Evolutionary conservation across 2,113 vertebrate species (phyloP), one percentile per base, ranked within the genome.

Genomic region (Datnioides undecimradiatus): DNA sequence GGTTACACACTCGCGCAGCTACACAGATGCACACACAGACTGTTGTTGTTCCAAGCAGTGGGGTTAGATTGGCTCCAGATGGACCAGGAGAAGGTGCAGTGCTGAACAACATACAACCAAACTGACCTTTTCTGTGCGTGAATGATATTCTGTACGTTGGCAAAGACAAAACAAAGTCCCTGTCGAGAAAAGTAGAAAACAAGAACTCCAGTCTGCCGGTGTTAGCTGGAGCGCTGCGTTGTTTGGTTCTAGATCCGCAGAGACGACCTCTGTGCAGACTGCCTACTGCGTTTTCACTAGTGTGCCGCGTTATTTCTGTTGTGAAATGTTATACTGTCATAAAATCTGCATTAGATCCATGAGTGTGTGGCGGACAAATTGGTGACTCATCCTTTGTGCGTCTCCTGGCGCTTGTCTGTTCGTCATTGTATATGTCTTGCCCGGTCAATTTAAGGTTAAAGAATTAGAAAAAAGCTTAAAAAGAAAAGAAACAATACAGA

Each of bases 31-130:
- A 79, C 38, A 63, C 55, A 45, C 36, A 51, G 33, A 59, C 25
- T 16, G 23, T 64, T 91, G 80, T 88, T 87, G 76, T 85, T 75
- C 14, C 49, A 27, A 45, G 82, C 74, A 52, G 75, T 55, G 21
- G 66, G 74, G 66, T 58, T 43, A 76, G 73, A 85, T 86, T 76
- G 77, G 78, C 64, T 89, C 87, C 89, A 91, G 87, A 82, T 86
- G 85, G 82, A 82, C 63, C 74, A 64, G 73, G 11, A 87, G 59
- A 60, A 23, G 7, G 52, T 45, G 67, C 46, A 79, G 73, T 82
- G 71, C 69, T 38, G 36, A 55, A 84, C 45, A 63, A 46, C 78
- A 40, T 29, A 25, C 29, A 51, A 27, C 46, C 52, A 46, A 27
- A 60, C 46, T 63, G 70, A 75, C 82, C 72, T 48, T 51, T 23